Percentiles rank a stretch among this genome's conserved stretches.
Conservation (phyloP, 2,888 invertebrate species). For the Sinohyriopsis cumingii region DNA sequence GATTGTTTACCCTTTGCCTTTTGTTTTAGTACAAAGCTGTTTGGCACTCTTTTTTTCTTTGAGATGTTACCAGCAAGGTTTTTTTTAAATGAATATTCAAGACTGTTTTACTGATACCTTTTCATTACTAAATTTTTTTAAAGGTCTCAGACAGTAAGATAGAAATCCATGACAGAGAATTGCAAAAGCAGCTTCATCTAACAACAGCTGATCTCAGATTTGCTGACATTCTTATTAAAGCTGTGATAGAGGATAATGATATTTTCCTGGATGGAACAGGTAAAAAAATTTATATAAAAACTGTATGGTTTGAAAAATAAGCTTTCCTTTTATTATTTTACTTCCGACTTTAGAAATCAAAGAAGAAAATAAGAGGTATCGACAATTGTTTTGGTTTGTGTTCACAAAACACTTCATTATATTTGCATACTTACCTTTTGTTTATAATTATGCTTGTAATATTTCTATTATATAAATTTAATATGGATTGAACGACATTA, state of each 20-base stretch:
- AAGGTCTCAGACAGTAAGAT: constrained; percentile 87
- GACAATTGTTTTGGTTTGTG: background rate
- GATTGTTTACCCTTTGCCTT: no score
- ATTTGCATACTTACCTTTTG: no score
- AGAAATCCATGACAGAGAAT: constrained; percentile 85
- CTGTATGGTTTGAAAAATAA: background rate
- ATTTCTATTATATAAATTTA: no score
- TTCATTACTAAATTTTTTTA: constrained; percentile 4
- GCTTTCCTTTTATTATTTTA: background rate
- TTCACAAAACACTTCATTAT: background rate
- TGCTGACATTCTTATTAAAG: constrained; percentile 88
- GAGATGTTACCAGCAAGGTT: no score
- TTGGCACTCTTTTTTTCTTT: no score
- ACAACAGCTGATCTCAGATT: constrained; percentile 96
- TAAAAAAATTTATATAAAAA: constrained; percentile 28
- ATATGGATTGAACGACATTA: no score
- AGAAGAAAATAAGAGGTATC: background rate
- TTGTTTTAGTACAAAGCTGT: no score
- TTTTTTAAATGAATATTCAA: no score
- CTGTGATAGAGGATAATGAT: constrained; percentile 78
- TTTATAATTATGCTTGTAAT: no score
- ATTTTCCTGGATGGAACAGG: constrained; percentile 82
- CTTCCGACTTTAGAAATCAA: background rate
- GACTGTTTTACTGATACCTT: no score
- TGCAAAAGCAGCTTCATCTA: constrained; percentile 87